A percentile compares a stretch with the other conserved stretches of the same genome.
phyloP scores from a whole-genome alignment of 2,113 vertebrate species.

The Festucalex cinctus region DNA sequence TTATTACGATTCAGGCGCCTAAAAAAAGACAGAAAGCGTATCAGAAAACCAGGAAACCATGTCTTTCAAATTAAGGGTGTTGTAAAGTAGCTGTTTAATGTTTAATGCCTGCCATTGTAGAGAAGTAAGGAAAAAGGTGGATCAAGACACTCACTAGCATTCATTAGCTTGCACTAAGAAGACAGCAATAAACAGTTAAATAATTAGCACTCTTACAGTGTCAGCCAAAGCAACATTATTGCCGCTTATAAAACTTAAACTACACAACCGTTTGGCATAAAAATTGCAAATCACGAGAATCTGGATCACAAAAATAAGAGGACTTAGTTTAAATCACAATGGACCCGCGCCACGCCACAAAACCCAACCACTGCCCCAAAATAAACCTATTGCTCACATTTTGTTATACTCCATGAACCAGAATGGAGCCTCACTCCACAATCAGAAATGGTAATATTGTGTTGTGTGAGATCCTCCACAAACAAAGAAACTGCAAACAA shows the following conservation, averaged over 20 bases:
- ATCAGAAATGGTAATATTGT: too few relatives aligned
- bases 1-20: slow-evolving; percentile 98
- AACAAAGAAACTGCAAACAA: not conserved
- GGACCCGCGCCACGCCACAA: too few relatives aligned
- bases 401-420: too few relatives aligned
- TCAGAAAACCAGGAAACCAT: not conserved
- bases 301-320: too few relatives aligned
- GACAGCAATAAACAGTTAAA: not conserved
- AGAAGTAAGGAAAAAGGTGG: not conserved
- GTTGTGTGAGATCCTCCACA: too few relatives aligned
- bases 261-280: not conserved
- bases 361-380: too few relatives aligned
- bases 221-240: too few relatives aligned
- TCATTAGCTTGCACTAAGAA: not conserved
- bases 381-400: too few relatives aligned
- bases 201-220: not conserved
- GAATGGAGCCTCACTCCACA: too few relatives aligned
- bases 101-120: not conserved
- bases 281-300: too few relatives aligned
- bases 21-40: slow-evolving; percentile 53
- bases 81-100: not conserved
- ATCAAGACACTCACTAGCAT: not conserved
- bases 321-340: too few relatives aligned
- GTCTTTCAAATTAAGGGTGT: not conserved
- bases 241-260: not conserved